These are phyloP conservation scores for Hipparchia semele DNA, from an alignment of 2,888 invertebrate species.

Conservation along the genomic window DNA sequence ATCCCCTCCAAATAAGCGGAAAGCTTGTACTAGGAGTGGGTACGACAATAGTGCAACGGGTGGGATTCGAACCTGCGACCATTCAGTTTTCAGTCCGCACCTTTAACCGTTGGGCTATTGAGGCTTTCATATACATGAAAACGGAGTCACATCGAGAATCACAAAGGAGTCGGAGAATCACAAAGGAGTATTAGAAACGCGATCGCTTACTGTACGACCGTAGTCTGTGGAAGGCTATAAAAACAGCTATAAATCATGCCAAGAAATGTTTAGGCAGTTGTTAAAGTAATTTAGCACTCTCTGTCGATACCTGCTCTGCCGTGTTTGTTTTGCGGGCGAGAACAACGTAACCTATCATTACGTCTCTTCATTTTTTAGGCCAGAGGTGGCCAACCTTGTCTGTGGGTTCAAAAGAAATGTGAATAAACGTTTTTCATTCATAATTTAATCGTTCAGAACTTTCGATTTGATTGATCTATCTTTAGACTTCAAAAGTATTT, in stretches of 20 bases:
- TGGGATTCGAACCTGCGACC: too few relatives aligned
- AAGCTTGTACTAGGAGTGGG: too few relatives aligned
- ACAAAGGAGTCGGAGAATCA: too few relatives aligned
- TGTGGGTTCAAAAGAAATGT: not conserved
- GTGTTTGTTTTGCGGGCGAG: slow-evolving; percentile 83
- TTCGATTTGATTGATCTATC: not conserved
- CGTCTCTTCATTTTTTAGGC: slow-evolving; percentile 36
- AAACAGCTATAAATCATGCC: slow-evolving; percentile 36
- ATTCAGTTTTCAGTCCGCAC: too few relatives aligned
- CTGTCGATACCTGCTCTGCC: slow-evolving; percentile 59
- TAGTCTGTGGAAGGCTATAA: slow-evolving; percentile 9
- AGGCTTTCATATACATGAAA: too few relatives aligned
- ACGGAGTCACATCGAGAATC: too few relatives aligned
- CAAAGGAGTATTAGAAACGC: too few relatives aligned
- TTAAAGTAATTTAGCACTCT: slow-evolving; percentile 59
- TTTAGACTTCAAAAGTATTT: not conserved
- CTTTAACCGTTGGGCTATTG: too few relatives aligned
- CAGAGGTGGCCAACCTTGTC: slow-evolving; percentile 53
- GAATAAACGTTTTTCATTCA: slow-evolving; percentile 21
- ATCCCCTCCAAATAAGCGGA: too few relatives aligned
- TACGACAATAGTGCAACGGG: too few relatives aligned
- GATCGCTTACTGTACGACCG: not conserved
- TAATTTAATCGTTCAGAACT: slow-evolving; percentile 49
- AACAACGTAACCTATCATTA: slow-evolving; percentile 53
- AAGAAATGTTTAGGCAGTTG: slow-evolving; percentile 38